Evolutionary conservation across 2,888 invertebrate species (phyloP), one percentile per base, ranked within the genome.

Genomic region (Drosophila nigricruria): DNA sequence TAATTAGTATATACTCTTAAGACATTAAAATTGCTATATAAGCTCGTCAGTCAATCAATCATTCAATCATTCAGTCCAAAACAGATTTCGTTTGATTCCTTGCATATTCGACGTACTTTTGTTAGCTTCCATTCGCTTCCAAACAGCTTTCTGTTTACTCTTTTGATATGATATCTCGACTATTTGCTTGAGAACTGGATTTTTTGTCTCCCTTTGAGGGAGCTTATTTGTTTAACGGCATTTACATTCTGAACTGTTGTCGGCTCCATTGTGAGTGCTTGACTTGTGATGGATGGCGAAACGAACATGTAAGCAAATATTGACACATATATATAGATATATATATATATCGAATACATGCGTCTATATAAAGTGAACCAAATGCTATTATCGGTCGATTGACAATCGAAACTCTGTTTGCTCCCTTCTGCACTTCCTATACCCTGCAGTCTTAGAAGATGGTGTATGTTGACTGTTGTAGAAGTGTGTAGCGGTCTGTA

Each of bases 331-430:
- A 23, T 23, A 25, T n/a, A 47, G n/a, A 45, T 45, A 27, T 50
- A 2, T 14, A 14, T 14, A 4, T 27, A 20, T n/a, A 61, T 8
- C 16, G 5, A 18, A 8, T 23, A 18, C 16, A 20, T 59, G 34
- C 64, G 27, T 36, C 49, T 34, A 53, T 60, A 49, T 40, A 40
- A n/a, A 42, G 32, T 43, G 14, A 23, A 4, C 45, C 49, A 66
- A 64, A 61, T 58, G 79, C 60, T 56, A 74, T 79, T 76, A 76
- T 79, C 76, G 60, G 45, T 45, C 36, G 54, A 36, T 52, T 50
- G 60, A 74, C 74, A 74, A 77, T 74, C 72, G 50, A 47, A 45
- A 20, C 60, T 52, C 32, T 58, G 27, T n/a, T 52, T 47, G 64
- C 45, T 30, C 40, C 45, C 43, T 45, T 59, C 32, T 50, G 40